Percentiles rank a stretch among this genome's conserved stretches.
Conservation (phyloP, 2,888 invertebrate genomes). For the Lobophora halterata region DNA sequence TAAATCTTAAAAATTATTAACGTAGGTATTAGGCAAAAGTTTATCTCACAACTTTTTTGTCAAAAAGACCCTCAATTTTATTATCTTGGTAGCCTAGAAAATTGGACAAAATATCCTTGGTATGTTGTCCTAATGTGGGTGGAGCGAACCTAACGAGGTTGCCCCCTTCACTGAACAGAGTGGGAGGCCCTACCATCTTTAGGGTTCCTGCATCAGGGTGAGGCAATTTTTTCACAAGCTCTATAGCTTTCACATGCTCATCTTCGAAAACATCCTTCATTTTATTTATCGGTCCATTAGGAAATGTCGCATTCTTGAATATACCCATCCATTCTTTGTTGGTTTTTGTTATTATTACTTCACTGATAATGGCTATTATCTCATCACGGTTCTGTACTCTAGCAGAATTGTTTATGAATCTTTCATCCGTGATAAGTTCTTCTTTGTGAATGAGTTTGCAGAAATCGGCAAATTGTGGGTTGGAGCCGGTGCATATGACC, state of each 20-base stretch:
- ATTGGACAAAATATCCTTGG: constrained; percentile 85
- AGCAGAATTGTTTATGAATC: constrained; percentile 85
- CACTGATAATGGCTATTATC: constrained; percentile 82
- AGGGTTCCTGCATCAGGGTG: constrained; percentile 87
- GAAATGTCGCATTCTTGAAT: constrained; percentile 89
- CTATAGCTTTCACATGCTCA: constrained; percentile 88
- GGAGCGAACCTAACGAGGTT: constrained; percentile 88
- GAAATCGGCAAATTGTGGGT: constrained; percentile 88
- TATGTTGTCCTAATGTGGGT: constrained; percentile 94
- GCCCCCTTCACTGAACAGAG: constrained; percentile 86
- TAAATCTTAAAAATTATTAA: neutral
- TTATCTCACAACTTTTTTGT: constrained; percentile 59
- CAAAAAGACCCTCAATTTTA: constrained; percentile 80
- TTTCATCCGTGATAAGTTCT: constrained; percentile 81
- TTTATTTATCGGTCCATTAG: constrained; percentile 94
- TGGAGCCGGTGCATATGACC: constrained; percentile 93
- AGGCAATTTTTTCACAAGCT: constrained; percentile 85
- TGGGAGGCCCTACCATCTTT: constrained; percentile 92
- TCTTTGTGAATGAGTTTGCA: constrained; percentile 83
- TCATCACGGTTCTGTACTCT: constrained; percentile 89
- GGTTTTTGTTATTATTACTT: constrained; percentile 81
- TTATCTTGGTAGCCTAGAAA: constrained; percentile 83
- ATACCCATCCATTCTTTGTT: constrained; percentile 87
- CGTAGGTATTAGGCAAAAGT: no score
- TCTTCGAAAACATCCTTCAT: constrained; percentile 93